A percentile compares a stretch with the other conserved stretches of the same genome.
Evolutionary conservation across 1,140 invertebrate species (phyloP).

Genomic region (Ips typographus): DNA sequence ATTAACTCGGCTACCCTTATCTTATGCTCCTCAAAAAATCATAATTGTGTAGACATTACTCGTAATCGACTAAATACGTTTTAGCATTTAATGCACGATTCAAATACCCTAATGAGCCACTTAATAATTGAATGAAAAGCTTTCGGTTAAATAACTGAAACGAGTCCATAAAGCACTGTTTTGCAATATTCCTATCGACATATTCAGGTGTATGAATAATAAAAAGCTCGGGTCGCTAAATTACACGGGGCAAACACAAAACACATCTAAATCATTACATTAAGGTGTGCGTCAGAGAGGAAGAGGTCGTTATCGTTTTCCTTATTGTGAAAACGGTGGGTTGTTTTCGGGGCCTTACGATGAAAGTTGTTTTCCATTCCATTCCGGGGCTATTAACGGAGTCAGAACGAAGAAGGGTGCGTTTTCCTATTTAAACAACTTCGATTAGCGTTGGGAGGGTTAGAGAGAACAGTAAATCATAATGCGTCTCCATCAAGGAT

Average conservation of each 20-base stretch:
- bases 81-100: not conserved
- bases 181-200: no score
- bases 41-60: constrained; percentile 5
- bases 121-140: not conserved
- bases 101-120: not conserved
- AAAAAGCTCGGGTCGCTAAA: not conserved
- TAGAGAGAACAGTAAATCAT: not conserved
- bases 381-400: constrained; percentile 49
- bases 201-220: not conserved
- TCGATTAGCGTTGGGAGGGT: constrained; percentile 43
- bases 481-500: constrained; percentile 2
- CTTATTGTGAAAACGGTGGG: constrained; percentile 38
- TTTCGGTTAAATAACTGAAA: no score
- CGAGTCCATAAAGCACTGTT: no score
- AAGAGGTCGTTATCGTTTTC: constrained; percentile 36
- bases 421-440: constrained; percentile 50
- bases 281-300: constrained; percentile 20
- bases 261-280: constrained; percentile 9
- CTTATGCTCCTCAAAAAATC: constrained; percentile 5
- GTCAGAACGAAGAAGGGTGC: constrained; percentile 48
- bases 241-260: not conserved
- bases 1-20: constrained; percentile 15
- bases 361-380: constrained; percentile 48
- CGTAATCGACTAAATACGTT: not conserved
- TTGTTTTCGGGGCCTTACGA: constrained; percentile 38